Percentiles rank a stretch among this genome's conserved stretches.
Conservation (phyloP, 2,113 vertebrate species). For the Rattus rattus region DNA sequence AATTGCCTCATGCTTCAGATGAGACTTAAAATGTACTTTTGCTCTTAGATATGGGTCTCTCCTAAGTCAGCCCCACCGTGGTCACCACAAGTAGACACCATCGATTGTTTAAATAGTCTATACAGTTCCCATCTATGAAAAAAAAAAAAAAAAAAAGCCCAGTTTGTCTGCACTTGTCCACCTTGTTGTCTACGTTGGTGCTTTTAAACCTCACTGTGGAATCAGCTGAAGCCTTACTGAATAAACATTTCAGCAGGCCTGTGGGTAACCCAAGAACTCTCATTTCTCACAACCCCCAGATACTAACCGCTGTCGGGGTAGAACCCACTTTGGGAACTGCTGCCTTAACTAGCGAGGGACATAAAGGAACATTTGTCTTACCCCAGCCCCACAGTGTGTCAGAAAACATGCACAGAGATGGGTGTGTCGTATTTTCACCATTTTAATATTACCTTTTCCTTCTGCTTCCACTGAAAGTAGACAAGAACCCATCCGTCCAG, state of each 20-base stretch:
- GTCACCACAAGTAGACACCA: not conserved
- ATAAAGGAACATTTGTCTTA: not conserved
- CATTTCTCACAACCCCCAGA: not conserved
- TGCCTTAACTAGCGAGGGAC: not conserved
- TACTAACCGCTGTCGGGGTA: not conserved
- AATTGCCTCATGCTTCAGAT: not conserved
- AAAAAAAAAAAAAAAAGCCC: not conserved
- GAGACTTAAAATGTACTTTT: not conserved
- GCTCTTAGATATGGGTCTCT: not conserved
- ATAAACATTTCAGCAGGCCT: not conserved
- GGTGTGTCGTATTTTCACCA: not conserved
- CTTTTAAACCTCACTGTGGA: not conserved
- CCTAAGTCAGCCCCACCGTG: not conserved
- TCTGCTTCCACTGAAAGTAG: not conserved
- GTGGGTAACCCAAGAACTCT: not conserved
- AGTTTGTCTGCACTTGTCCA: not conserved
- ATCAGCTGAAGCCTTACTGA: not conserved
- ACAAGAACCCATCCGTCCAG: not conserved
- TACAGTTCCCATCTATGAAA: not conserved
- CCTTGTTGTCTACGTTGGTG: not conserved
- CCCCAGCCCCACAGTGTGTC: not conserved
- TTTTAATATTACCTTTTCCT: constrained; percentile 14
- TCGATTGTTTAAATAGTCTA: constrained; percentile 40
- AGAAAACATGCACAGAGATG: not conserved
- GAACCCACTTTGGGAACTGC: not conserved